A percentile compares a stretch with the other conserved stretches of the same genome.
Conservation (phyloP, 2,888 invertebrate genomes). For the Melanophora roralis region DNA sequence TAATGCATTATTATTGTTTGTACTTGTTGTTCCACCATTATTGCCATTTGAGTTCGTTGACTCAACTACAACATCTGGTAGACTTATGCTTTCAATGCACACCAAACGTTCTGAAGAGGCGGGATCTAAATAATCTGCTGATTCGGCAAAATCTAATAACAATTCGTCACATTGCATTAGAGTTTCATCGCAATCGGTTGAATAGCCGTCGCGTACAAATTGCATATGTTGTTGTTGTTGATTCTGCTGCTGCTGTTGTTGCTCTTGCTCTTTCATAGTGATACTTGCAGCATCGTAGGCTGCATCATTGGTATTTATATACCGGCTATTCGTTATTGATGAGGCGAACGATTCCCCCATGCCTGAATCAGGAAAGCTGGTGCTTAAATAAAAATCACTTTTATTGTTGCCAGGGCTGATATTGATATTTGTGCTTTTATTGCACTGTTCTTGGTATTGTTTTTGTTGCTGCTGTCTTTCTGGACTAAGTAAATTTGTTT, state of each 20-base stretch:
- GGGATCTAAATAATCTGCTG: conserved; percentile 58
- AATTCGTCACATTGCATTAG: conserved; percentile 74
- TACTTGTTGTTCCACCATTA: conserved; percentile 30
- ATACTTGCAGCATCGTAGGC: conserved; percentile 47
- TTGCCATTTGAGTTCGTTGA: conserved; percentile 68
- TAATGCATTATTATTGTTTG: conserved; percentile 33
- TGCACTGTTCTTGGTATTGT: conserved; percentile 62
- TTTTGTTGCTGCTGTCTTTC: conserved; percentile 66
- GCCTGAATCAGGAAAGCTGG: conserved; percentile 74
- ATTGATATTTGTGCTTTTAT: conserved; percentile 46
- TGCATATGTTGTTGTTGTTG: conserved; percentile 58
- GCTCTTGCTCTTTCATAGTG: conserved; percentile 56
- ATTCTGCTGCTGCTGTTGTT: conserved; percentile 1
- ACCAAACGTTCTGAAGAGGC: conserved; percentile 70
- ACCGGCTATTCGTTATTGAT: conserved; percentile 54
- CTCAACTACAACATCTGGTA: conserved; percentile 77
- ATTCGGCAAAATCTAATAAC: conserved; percentile 65
- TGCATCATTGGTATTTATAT: conserved; percentile 51
- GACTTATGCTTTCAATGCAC: conserved; percentile 76
- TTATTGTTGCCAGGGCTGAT: conserved; percentile 65
- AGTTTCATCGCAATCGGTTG: conserved; percentile 75
- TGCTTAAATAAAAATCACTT: conserved; percentile 74
- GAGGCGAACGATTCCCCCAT: conserved; percentile 66
- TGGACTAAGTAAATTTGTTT: conserved; percentile 55
- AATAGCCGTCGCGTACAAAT: conserved; percentile 73